phyloP scores from a whole-genome alignment of 2,888 invertebrate species.

The Prenolepis imparis region DNA sequence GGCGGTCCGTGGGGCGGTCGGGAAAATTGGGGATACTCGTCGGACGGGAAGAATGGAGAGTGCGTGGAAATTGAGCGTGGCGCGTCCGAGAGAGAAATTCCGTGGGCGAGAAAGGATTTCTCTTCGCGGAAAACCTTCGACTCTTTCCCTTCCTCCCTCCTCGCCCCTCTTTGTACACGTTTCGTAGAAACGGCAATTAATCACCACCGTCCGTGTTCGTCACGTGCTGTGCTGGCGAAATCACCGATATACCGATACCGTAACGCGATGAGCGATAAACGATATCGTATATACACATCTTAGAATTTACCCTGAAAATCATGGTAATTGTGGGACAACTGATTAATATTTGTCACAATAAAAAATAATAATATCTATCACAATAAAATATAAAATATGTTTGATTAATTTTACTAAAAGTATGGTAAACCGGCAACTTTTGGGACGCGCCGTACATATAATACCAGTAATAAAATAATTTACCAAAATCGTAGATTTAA shows the following conservation, averaged over 20 bases:
- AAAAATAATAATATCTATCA: too few relatives aligned
- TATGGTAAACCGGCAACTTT: too few relatives aligned
- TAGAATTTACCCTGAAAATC: too few relatives aligned
- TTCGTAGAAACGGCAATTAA: slow-evolving; percentile 45
- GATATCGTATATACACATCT: not conserved
- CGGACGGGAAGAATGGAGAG: slow-evolving; percentile 54
- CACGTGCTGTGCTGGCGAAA: slow-evolving; percentile 26
- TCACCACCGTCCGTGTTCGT: slow-evolving; percentile 44
- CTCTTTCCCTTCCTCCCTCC: not conserved
- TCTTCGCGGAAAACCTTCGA: not conserved
- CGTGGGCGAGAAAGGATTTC: slow-evolving; percentile 14
- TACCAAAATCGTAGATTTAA: not conserved
- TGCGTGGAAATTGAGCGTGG: slow-evolving; percentile 57
- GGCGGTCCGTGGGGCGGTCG: slow-evolving; percentile 43
- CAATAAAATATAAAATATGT: too few relatives aligned
- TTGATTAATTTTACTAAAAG: too few relatives aligned
- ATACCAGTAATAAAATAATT: not conserved
- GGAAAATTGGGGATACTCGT: slow-evolving; percentile 55
- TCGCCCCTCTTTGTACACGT: not conserved
- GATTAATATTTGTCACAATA: too few relatives aligned
- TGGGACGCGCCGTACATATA: too few relatives aligned
- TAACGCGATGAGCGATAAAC: slow-evolving; percentile 5
- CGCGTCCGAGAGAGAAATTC: slow-evolving; percentile 51
- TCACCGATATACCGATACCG: slow-evolving; percentile 30
- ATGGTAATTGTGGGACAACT: too few relatives aligned